A percentile compares a stretch with the other conserved stretches of the same genome.
These are phyloP conservation scores for Lordiphosa stackelbergi DNA, from an alignment of 1,140 invertebrate species.

Conservation along the genomic window DNA sequence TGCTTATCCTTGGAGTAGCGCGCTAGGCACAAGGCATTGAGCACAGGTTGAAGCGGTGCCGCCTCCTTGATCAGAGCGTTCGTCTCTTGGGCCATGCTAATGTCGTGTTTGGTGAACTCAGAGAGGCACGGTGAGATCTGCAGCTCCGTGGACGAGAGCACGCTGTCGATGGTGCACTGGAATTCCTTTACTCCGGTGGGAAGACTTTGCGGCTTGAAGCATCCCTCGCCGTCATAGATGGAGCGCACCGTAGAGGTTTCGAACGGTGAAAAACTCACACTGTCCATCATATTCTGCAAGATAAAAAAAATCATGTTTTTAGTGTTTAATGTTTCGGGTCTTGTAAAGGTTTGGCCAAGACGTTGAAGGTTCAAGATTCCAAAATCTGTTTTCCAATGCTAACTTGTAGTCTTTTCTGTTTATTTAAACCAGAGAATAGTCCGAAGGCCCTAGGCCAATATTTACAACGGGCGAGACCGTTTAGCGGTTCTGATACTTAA, in stretches of 20 bases:
- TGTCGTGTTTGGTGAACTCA: conserved; percentile 53
- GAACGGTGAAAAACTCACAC: conserved; percentile 37
- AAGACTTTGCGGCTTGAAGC: conserved; percentile 47
- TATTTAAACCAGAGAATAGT: too few relatives aligned
- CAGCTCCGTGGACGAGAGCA: conserved; percentile 48
- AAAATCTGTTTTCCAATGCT: too few relatives aligned
- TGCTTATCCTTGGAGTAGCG: conserved; percentile 45
- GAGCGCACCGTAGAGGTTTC: conserved; percentile 55
- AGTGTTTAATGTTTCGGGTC: too few relatives aligned
- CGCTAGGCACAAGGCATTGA: conserved; percentile 50
- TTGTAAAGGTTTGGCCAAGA: too few relatives aligned
- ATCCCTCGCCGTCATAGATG: conserved; percentile 21
- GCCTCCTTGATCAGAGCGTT: conserved; percentile 32
- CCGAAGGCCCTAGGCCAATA: too few relatives aligned
- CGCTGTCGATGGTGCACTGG: conserved; percentile 40
- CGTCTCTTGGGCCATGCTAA: conserved; percentile 42
- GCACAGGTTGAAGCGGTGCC: conserved; percentile 19
- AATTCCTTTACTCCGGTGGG: conserved; percentile 54
- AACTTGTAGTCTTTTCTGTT: too few relatives aligned
- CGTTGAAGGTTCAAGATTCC: too few relatives aligned
- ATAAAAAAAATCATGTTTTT: neutral
- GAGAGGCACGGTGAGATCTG: conserved; percentile 52
- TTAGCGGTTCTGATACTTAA: too few relatives aligned
- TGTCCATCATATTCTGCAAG: conserved; percentile 23
- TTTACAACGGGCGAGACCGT: too few relatives aligned